Base-by-base conservation (phyloP, 2,888 invertebrate species). In the Opisthograptis luteolata region DNA sequence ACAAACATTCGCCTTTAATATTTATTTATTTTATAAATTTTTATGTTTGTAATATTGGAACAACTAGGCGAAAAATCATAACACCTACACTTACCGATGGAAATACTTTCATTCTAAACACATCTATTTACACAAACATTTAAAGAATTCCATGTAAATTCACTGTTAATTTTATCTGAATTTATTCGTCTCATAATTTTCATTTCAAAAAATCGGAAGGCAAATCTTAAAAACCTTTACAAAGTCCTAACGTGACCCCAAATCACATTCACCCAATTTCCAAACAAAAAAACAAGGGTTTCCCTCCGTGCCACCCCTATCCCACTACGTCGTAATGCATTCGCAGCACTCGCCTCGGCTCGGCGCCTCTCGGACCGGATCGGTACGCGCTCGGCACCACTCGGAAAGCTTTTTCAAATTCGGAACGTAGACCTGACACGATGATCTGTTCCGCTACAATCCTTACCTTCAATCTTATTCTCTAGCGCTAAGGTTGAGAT, bases 351-450 rank as follows among this genome's bases (percentile, higher is more conserved):
- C 84, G 84, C 81, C 66, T 77, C 76, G 80, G 76, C 82, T 90
- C 89, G 89, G 87, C 86, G 84, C 81, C 85, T 66, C 73, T 89
- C 89, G 88, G 88, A 77, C 86, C 82, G 78, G 89, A 89, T 89
- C 89, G 88, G 89, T 89, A 89, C 79, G 71, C 77, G 81, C 76
- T 89, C 89, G 89, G 85, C 70, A 59, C 52, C 55, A 55, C 73
- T 87, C 89, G 88, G 85, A 75, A 82, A 85, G 84, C 86, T 84
- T 83, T 84, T 83, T 85, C 84, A 71, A 82, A 85, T 83, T 82
- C 84, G 80, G 80, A 82, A 78, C 81, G 70, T 66, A 78, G 76
- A 76, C 84, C 79, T 84, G 83, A 84, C 84, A 80, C 82, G n/a
- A n/a, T n/a, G n/a, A 84, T 83, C 83, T 77, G 68, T 81, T 76